These are phyloP conservation scores for Coptotermes formosanus DNA, from an alignment of 1,140 invertebrate species.

Conservation along the genomic window DNA sequence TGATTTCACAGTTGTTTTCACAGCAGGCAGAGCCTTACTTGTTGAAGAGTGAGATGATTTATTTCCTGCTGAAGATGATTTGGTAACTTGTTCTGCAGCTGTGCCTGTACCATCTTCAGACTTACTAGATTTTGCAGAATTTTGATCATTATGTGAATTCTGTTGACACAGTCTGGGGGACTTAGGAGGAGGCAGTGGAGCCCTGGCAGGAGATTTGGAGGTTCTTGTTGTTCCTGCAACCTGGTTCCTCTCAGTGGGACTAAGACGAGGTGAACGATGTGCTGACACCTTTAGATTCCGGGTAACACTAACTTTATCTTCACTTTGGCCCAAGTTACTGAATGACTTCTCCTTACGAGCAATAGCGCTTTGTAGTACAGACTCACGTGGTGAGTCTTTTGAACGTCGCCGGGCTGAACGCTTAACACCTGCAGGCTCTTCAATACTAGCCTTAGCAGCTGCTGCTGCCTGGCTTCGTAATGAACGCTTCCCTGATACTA, in stretches of 20 bases:
- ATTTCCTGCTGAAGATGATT: neutral
- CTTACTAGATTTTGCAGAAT: neutral
- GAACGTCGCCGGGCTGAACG: constrained; percentile 50
- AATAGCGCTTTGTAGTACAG: constrained; percentile 56
- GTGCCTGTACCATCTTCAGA: neutral
- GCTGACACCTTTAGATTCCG: constrained; percentile 44
- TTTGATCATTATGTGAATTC: neutral
- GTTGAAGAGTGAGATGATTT: neutral
- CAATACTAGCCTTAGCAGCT: constrained; percentile 39
- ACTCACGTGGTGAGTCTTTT: constrained; percentile 51
- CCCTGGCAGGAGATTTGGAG: neutral
- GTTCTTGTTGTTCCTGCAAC: neutral
- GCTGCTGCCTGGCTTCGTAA: constrained; percentile 41
- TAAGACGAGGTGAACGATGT: constrained; percentile 35
- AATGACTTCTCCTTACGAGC: constrained; percentile 57
- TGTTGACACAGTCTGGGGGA: constrained; percentile 4
- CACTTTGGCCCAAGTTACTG: constrained; percentile 43
- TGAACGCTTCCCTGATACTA: constrained; percentile 29
- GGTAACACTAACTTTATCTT: constrained; percentile 32
- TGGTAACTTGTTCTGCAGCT: neutral
- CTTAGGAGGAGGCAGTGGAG: neutral
- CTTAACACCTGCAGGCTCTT: constrained; percentile 48
- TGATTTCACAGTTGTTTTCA: neutral
- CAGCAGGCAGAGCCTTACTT: neutral
- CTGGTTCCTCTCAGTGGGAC: constrained; percentile 30